Conservation (phyloP, 2,113 vertebrate genomes). For the Oophaga pumilio region DNA sequence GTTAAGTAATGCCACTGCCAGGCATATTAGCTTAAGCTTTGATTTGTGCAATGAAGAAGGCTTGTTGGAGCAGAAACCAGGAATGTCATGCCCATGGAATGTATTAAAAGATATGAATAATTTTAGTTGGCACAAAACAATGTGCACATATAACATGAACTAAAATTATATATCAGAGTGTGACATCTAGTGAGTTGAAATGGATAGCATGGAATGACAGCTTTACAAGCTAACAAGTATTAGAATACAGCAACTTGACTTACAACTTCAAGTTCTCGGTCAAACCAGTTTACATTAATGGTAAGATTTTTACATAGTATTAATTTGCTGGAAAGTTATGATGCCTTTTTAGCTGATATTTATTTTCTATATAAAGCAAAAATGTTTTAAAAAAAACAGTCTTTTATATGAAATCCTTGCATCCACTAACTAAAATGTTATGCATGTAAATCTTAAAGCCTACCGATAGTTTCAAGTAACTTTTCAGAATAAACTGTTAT, state of each 20-base stretch:
- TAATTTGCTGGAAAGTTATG: neutral
- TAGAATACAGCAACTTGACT: neutral
- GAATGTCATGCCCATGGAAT: slow-evolving; percentile 45
- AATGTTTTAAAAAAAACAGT: neutral
- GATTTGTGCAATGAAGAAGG: slow-evolving; percentile 29
- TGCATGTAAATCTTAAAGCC: too few species aligned
- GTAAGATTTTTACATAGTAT: neutral
- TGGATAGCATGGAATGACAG: neutral
- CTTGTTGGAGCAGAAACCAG: slow-evolving; percentile 35
- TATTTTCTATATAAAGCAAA: neutral
- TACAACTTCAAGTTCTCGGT: neutral
- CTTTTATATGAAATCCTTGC: neutral
- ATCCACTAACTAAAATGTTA: too few species aligned
- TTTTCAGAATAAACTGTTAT: too few species aligned
- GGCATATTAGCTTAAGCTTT: slow-evolving; percentile 16
- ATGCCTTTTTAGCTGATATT: neutral
- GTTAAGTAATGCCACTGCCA: slow-evolving; percentile 36
- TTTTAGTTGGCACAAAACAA: slow-evolving; percentile 24
- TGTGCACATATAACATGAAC: slow-evolving; percentile 19
- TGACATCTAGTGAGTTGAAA: slow-evolving; percentile 25
- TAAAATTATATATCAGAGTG: slow-evolving; percentile 19
- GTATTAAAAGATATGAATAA: slow-evolving; percentile 28
- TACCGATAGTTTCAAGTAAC: too few species aligned
- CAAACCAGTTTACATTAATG: slow-evolving; percentile 3
- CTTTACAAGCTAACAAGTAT: slow-evolving; percentile 8